Evolutionary conservation across 2,797 vertebrate genomes (phyloP).

Genomic region (Aythya fuligula): DNA sequence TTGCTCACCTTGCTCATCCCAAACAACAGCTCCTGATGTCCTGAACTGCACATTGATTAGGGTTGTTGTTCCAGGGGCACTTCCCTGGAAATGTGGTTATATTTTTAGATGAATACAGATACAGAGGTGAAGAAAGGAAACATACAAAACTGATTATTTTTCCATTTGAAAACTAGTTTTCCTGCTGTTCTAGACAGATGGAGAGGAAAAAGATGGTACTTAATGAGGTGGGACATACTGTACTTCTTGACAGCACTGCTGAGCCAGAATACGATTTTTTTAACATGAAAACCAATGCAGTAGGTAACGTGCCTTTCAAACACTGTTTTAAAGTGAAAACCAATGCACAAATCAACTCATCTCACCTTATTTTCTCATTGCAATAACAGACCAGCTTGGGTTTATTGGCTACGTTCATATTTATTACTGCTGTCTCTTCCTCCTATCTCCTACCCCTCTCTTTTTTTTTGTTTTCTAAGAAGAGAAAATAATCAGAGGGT

Average conservation of each 20-base stretch:
- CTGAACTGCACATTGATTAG: background rate
- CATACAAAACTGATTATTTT: slow-evolving; percentile 20
- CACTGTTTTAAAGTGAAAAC: slow-evolving; percentile 20
- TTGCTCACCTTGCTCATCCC: background rate
- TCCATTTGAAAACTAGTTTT: slow-evolving; percentile 50
- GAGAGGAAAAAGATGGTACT: slow-evolving; percentile 28
- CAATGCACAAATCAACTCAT: slow-evolving; percentile 16
- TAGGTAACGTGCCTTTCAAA: slow-evolving; percentile 40
- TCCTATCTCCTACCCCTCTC: background rate
- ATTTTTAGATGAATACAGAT: background rate
- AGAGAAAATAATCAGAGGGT: background rate
- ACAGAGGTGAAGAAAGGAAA: slow-evolving; percentile 25
- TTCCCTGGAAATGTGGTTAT: background rate
- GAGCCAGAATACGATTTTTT: slow-evolving; percentile 29
- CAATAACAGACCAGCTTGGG: background rate
- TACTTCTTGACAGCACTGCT: slow-evolving; percentile 45
- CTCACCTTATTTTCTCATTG: slow-evolving; percentile 18
- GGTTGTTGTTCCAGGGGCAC: background rate
- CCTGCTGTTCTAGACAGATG: slow-evolving; percentile 51
- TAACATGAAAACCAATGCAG: slow-evolving; percentile 24
- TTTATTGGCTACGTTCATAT: slow-evolving; percentile 1
- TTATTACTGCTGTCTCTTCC: background rate
- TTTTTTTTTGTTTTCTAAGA: background rate
- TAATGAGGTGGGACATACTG: slow-evolving; percentile 61
- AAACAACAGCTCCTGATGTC: background rate